A percentile compares a stretch with the other conserved stretches of the same genome.
These are phyloP conservation scores for Athripsodes cinereus DNA, from an alignment of 2,888 invertebrate species.

Conservation along the genomic window DNA sequence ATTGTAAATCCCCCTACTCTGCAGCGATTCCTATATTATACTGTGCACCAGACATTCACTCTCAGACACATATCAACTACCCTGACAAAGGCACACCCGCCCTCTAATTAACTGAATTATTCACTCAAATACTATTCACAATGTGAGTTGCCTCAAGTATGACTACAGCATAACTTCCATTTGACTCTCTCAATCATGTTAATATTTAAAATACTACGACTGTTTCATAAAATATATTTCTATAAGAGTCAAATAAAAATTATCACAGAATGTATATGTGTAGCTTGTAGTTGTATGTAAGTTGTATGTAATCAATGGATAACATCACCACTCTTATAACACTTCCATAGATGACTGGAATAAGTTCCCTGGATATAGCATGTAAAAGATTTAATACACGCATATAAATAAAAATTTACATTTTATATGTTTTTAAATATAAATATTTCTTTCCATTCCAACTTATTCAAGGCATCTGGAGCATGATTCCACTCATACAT, in stretches of 20 bases:
- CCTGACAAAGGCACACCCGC: no score
- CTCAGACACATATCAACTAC: no score
- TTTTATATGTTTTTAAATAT: no score
- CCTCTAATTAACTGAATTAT: conserved; percentile 3
- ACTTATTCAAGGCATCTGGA: neutral
- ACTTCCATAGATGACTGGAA: neutral
- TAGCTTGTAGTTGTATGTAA: neutral
- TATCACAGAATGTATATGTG: neutral
- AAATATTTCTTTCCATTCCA: no score
- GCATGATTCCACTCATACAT: neutral
- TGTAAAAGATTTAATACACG: no score
- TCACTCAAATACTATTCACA: conserved; percentile 29
- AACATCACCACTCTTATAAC: neutral
- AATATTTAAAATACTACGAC: no score
- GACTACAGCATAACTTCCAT: conserved; percentile 16
- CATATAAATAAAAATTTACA: no score
- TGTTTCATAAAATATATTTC: no score
- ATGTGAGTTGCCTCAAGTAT: conserved; percentile 23
- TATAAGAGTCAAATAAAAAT: neutral
- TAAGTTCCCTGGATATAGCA: neutral
- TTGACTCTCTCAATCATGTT: conserved; percentile 2
- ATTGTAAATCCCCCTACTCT: no score
- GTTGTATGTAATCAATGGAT: neutral
- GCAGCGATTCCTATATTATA: neutral
- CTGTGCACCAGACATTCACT: neutral